Evolutionary conservation across 2,113 vertebrate genomes (phyloP).

Genomic region (Sinocyclocheilus anshuiensis): DNA sequence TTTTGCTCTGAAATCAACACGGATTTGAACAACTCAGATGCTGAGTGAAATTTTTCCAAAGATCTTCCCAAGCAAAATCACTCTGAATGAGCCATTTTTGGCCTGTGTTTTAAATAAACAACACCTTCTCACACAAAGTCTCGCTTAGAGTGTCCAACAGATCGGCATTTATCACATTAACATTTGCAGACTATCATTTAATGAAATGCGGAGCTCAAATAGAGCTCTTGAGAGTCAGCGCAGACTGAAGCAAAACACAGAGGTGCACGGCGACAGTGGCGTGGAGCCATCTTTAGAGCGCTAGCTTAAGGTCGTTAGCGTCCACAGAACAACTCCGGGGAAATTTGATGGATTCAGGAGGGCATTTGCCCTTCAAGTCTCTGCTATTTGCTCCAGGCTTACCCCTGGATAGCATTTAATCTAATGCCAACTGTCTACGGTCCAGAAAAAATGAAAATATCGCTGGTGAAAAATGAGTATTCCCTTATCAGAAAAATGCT

Average conservation of each 20-base stretch:
- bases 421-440: constrained; percentile 79
- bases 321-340: constrained; percentile 46
- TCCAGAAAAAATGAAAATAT: constrained; percentile 73
- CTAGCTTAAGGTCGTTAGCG: constrained; percentile 77
- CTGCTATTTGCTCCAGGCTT: constrained; percentile 74
- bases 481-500: constrained; percentile 73
- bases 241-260: constrained; percentile 7
- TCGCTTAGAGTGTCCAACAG: constrained; percentile 19
- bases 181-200: constrained; percentile 39
- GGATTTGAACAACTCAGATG: background rate
- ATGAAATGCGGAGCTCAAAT: constrained; percentile 35
- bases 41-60: background rate
- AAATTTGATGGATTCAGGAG: constrained; percentile 75
- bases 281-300: constrained; percentile 69
- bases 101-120: constrained; percentile 19
- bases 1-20: background rate
- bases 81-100: background rate
- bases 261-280: background rate
- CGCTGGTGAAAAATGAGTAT: constrained; percentile 78
- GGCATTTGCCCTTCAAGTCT: constrained; percentile 79
- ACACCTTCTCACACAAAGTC: background rate
- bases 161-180: constrained; percentile 37
- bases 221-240: constrained; percentile 32
- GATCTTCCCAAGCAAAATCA: background rate
- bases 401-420: constrained; percentile 75